A percentile compares a stretch with the other conserved stretches of the same genome.
Evolutionary conservation across 2,113 vertebrate genomes (phyloP).

Genomic region (Nipponia nippon): DNA sequence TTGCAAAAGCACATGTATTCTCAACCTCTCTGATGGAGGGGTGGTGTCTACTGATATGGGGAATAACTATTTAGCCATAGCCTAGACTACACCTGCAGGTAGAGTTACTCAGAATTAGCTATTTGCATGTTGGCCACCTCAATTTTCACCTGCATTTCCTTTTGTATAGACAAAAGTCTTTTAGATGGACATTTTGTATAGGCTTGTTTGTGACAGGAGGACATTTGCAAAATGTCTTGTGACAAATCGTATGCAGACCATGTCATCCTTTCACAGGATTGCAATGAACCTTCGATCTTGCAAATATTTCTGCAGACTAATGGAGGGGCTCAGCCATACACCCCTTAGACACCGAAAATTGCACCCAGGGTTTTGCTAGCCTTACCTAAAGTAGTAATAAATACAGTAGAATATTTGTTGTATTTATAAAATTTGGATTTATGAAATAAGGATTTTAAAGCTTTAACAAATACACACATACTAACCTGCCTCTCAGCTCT

Average conservation of each 20-base stretch:
- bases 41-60: too few species aligned
- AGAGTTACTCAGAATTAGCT: neutral
- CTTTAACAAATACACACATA: neutral
- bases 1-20: neutral
- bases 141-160: neutral
- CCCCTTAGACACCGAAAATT: neutral
- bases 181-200: neutral
- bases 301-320: neutral
- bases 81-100: too few species aligned
- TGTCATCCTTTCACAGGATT: neutral
- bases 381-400: neutral
- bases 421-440: neutral
- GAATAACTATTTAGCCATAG: neutral
- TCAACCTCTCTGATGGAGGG: neutral
- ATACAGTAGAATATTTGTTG: neutral
- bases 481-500: neutral
- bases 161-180: neutral
- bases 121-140: neutral
- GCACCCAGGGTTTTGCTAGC: neutral
- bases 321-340: neutral
- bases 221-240: neutral
- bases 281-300: neutral
- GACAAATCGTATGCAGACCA: neutral
- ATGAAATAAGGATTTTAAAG: neutral
- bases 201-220: neutral